These are phyloP conservation scores for Acleris holmiana DNA, from an alignment of 2,888 invertebrate genomes.

Conservation along the genomic window DNA sequence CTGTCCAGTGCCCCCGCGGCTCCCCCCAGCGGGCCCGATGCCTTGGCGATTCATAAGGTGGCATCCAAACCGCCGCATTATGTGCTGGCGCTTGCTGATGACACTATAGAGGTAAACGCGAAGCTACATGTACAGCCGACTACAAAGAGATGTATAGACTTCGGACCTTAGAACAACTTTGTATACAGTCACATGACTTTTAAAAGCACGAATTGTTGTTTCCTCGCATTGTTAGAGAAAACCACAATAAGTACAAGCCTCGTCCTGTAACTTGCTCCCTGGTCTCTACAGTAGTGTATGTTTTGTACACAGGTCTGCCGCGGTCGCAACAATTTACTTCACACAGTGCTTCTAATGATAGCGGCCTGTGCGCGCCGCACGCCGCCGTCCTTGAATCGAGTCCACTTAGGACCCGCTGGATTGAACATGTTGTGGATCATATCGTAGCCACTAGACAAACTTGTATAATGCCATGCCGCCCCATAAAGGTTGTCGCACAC, in stretches of 20 bases:
- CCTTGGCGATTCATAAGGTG: constrained; percentile 85
- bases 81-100: constrained; percentile 85
- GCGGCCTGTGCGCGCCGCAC: constrained; percentile 87
- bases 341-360: constrained; percentile 92
- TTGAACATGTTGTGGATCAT: constrained; percentile 94
- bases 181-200: no score
- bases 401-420: constrained; percentile 71
- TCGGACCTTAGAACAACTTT: no score
- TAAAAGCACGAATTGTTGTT: no score
- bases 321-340: constrained; percentile 95
- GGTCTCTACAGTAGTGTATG: no score
- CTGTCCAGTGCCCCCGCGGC: constrained; percentile 68
- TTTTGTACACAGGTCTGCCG: constrained; percentile 41
- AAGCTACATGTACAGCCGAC: not conserved
- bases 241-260: no score
- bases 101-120: constrained; percentile 37
- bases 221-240: no score
- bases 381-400: constrained; percentile 77
- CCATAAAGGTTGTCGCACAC: no score
- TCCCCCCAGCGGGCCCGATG: constrained; percentile 74
- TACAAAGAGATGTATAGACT: no score
- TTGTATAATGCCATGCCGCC: no score
- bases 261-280: no score
- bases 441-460: not conserved
- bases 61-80: constrained; percentile 87